Evolutionary conservation across 1,140 invertebrate species (phyloP), one percentile per base, ranked within the genome.

Genomic region (Leptonema lineaticorne): DNA sequence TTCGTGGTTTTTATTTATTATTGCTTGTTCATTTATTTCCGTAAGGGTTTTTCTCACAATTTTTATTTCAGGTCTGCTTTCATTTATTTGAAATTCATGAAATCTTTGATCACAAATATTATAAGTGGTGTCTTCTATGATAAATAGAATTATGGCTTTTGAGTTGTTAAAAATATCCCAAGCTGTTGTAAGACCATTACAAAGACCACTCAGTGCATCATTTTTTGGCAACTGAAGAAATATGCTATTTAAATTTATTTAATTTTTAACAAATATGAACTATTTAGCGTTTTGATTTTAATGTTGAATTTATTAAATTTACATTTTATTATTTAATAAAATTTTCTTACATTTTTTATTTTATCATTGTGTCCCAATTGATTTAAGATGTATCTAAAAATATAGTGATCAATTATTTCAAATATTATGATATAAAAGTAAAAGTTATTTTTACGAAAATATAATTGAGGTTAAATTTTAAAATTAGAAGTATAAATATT

Each of bases 21-120:
- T 82, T 4, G 82, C 87, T 63, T 81, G 71, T 14, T 79, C 74
- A 14, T 80, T 79, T 8, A 93, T 83, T 70, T 91, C 76, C 4
- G 85, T 89, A 37, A 94, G 81, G 22, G 84, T 92, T 70, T 81
- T 84, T 60, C 92, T 83, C 5, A 93, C 83, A 16, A 95, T 87
- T 76, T 85, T 85, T 20, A 93, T 87, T n/a, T 89, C 78, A n/a
- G 90, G 89, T 76, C 89, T 85, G 16, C 85, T 81, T 75, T 87
- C 80, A 9, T 85, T 80, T 58, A 97, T 87, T 77, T 91, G 85
- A 81, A 94, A 96, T 82, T 98, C 95, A 71, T 95, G 88, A 78
- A 92, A 92, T 63, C 94, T 83, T 80, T 93, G 90, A 81, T 98
- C 96, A 79, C 90, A 92, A 64, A 96, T 90, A 76, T 95, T 95